Conservation (phyloP, 2,888 invertebrate species). For the Spatulosminthurus flaviceps region DNA sequence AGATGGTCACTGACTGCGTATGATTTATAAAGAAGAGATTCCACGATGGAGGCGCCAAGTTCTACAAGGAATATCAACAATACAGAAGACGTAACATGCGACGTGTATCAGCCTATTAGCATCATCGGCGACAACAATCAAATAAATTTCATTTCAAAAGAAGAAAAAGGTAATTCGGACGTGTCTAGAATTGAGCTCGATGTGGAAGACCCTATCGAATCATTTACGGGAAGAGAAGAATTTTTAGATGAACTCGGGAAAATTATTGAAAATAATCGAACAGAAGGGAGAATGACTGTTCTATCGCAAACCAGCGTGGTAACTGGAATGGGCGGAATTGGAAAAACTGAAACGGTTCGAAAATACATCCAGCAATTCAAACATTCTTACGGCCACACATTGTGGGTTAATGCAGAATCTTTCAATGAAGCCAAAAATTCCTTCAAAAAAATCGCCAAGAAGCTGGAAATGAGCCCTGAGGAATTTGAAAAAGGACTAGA, state of each 20-base stretch:
- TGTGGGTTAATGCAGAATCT: neutral
- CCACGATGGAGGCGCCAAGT: too few species aligned
- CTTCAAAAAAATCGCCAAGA: neutral
- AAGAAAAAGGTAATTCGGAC: too few species aligned
- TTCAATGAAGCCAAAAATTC: neutral
- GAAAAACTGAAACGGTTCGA: neutral
- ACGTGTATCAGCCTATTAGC: too few species aligned
- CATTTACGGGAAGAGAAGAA: neutral
- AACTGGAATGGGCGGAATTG: neutral
- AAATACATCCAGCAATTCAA: neutral
- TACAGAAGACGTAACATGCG: too few species aligned
- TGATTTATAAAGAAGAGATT: too few species aligned
- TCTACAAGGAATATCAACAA: too few species aligned
- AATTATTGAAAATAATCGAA: neutral
- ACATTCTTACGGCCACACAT: neutral
- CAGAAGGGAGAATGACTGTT: neutral
- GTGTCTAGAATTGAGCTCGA: too few species aligned
- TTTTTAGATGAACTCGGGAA: neutral
- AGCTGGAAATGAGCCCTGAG: neutral
- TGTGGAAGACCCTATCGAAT: neutral
- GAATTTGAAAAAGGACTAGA: neutral
- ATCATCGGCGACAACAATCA: too few species aligned
- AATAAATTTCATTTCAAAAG: too few species aligned
- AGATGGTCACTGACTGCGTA: too few species aligned
- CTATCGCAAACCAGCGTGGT: slow-evolving; percentile 7